Evolutionary conservation across 2,797 vertebrate genomes (phyloP), one percentile per base, ranked within the genome.

Genomic region (Paramormyrops hopkinsi): DNA sequence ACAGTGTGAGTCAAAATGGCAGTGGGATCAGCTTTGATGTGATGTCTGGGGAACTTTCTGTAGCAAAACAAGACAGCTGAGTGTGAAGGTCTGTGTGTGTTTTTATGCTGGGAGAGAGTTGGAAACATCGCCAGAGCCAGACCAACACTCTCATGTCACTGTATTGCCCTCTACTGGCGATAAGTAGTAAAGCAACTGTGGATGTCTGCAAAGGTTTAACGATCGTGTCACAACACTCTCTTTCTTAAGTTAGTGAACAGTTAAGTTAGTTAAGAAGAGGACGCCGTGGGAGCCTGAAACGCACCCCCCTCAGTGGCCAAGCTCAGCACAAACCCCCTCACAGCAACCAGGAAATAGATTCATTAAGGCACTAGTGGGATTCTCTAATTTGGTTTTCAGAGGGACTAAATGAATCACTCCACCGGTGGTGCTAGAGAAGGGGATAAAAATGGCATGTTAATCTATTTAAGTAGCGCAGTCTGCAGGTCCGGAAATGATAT

Each of bases 371-470:
- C 79, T 44, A 46, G 79, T 83, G 79, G 41, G 46, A 19, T 50
- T 83, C 79, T 46, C 79, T 83, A 83, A 76, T 76, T 69, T 50
- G 84, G 48, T 53, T 86, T 86, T 54, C 46, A 86, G 48, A 53
- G 29, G 84, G 79, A 48, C 79, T 83, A 22, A 83, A 83, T 46
- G 50, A 83, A 76, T 76, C 69, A 76, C 69, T 76, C 44, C 46
- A 25, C 44, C 41, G 19, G 79, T n/a, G 46, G 79, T 50, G 41
- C 46, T 83, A 25, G 7, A 4, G 41, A 83, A 83, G 3, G 79
- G 44, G 79, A 50, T n/a, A 54, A 9, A 86, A 22, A 83, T 54
- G 19, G 50, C 25, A 33, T 17, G 84, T 5, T 51, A 51, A 86
- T 51, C 46, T 86, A 53, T 48, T 86, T 48, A 29, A 86, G 46